These are phyloP conservation scores for Babylonia areolata DNA, from an alignment of 1,140 invertebrate species.

Conservation along the genomic window DNA sequence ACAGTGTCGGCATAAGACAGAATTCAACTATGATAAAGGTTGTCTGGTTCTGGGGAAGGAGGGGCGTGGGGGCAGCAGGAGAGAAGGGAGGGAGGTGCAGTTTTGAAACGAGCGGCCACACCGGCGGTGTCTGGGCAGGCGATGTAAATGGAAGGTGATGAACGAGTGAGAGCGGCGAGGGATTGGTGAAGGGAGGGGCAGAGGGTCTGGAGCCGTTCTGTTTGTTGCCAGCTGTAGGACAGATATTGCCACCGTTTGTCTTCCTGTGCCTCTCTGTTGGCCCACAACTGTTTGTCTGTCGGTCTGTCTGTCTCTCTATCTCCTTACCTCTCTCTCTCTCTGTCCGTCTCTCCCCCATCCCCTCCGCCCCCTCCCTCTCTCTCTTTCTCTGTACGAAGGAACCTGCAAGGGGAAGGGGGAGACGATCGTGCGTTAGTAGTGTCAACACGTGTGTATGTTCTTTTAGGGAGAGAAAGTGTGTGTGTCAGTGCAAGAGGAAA, in stretches of 20 bases:
- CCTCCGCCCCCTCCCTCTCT: not conserved
- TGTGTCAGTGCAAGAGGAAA: too few species aligned
- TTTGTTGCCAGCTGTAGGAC: not conserved
- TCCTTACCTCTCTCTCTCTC: not conserved
- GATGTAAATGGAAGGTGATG: not conserved
- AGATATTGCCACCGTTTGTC: not conserved
- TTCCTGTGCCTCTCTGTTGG: not conserved
- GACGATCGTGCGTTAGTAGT: too few species aligned
- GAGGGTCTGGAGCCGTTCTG: not conserved
- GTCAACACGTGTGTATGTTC: too few species aligned
- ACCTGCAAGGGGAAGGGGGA: too few species aligned
- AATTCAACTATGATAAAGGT: not conserved
- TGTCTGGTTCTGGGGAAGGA: not conserved
- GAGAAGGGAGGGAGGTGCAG: too few species aligned
- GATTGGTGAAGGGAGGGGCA: not conserved
- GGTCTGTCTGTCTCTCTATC: too few species aligned
- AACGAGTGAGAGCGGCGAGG: not conserved
- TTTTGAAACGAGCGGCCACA: not conserved
- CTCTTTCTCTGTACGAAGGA: not conserved
- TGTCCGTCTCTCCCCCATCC: not conserved
- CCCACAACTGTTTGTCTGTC: not conserved
- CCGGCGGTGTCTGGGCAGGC: not conserved
- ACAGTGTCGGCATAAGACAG: not conserved
- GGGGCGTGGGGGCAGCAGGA: not conserved
- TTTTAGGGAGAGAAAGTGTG: too few species aligned